Evolutionary conservation across 2,113 vertebrate genomes (phyloP).

Genomic region (Phylloscopus trochilus): DNA sequence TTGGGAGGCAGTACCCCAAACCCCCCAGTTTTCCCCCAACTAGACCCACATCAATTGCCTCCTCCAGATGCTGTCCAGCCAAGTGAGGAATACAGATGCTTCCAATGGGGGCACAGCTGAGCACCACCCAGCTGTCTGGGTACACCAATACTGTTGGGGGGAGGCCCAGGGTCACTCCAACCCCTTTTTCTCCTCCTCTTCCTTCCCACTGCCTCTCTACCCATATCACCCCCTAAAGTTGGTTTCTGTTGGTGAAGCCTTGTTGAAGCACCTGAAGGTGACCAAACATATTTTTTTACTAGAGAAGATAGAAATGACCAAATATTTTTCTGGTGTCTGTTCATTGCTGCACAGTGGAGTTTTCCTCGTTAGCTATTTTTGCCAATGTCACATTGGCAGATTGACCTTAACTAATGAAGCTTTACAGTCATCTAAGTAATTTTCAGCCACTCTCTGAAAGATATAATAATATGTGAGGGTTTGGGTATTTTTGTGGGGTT

Average conservation of each 20-base stretch:
- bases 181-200: not conserved
- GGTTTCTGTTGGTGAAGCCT: not conserved
- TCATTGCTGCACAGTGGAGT: not conserved
- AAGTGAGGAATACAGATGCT: not conserved
- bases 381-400: accelerated
- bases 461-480: not conserved
- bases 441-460: not conserved
- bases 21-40: accelerated
- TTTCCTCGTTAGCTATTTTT: not conserved
- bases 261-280: not conserved
- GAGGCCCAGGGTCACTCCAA: too few relatives aligned
- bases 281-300: not conserved
- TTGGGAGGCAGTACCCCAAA: not conserved
- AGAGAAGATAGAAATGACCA: not conserved
- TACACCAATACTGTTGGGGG: not conserved
- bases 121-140: not conserved
- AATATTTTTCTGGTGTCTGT: not conserved
- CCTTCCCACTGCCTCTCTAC: not conserved
- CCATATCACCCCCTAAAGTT: too few relatives aligned
- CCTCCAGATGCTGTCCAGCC: not conserved
- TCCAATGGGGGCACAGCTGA: not conserved
- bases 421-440: not conserved
- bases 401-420: not conserved
- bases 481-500: too few relatives aligned
- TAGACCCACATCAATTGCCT: too few relatives aligned